A percentile compares a stretch with the other conserved stretches of the same genome.
phyloP scores from a whole-genome alignment of 2,888 invertebrate genomes.

The Xylota sylvarum region DNA sequence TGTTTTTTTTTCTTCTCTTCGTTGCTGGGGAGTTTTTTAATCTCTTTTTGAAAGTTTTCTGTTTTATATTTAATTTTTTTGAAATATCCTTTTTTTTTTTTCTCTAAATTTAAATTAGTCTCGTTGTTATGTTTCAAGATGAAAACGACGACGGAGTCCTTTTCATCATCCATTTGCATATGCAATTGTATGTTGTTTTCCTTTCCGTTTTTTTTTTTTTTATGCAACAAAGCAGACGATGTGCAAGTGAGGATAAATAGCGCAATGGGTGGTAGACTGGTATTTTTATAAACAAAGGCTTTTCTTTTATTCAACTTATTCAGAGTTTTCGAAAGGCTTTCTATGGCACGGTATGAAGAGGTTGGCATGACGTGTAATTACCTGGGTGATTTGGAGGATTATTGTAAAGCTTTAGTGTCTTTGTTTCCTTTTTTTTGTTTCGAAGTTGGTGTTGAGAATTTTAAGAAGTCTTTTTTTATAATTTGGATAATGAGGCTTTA shows the following conservation, averaged over 20 bases:
- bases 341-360: not conserved
- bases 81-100: not conserved
- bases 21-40: constrained; percentile 43
- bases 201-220: constrained; percentile 17
- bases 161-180: constrained; percentile 55
- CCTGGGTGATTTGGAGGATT: constrained; percentile 9
- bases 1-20: constrained; percentile 30
- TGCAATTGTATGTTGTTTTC: constrained; percentile 6
- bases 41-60: constrained; percentile 50
- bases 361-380: not conserved
- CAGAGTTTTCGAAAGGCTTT: not conserved
- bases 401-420: not conserved
- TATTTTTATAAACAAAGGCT: not conserved
- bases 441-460: not conserved
- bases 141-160: constrained; percentile 11
- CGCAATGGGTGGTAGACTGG: constrained; percentile 45
- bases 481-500: too few relatives aligned
- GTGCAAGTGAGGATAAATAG: constrained; percentile 53
- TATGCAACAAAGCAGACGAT: constrained; percentile 2
- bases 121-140: constrained; percentile 48
- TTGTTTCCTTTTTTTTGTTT: not conserved
- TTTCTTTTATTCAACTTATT: too few relatives aligned
- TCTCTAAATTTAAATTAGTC: constrained; percentile 65
- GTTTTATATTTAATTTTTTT: constrained; percentile 7
- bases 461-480: not conserved